Evolutionary conservation across 2,113 vertebrate genomes (phyloP).

Genomic region (Orthonyx spaldingii): DNA sequence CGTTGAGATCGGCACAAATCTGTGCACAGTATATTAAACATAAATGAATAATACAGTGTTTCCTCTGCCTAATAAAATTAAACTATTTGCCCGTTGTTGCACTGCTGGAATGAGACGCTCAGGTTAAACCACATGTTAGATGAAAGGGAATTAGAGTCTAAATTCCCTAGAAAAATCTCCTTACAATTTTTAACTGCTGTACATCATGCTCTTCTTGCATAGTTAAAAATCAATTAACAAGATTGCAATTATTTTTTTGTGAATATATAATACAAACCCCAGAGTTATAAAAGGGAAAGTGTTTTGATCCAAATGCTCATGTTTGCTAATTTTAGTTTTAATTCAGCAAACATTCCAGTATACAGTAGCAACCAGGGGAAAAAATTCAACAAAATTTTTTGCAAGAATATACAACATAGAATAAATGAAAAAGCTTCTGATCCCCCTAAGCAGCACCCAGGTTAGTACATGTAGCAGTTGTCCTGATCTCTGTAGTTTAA

Average conservation of each 20-base stretch:
- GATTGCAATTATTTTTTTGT: not conserved
- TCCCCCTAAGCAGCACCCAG: not conserved
- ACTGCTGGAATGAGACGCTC: not conserved
- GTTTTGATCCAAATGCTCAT: not conserved
- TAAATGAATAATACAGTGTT: not conserved
- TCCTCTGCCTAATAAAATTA: not conserved
- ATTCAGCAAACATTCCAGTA: not conserved
- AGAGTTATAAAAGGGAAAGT: not conserved
- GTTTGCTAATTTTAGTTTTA: constrained; percentile 13
- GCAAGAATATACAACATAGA: constrained; percentile 13
- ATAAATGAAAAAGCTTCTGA: constrained; percentile 2
- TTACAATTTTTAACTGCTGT: not conserved
- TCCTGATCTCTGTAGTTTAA: constrained; percentile 65
- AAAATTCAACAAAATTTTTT: not conserved
- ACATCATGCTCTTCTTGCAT: not conserved
- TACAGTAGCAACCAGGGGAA: not conserved
- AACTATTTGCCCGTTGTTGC: not conserved
- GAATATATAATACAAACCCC: not conserved
- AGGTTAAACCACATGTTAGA: not conserved
- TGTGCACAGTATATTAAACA: not conserved
- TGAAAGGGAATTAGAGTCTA: not conserved
- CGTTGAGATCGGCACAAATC: not conserved
- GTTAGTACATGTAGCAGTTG: constrained; percentile 65
- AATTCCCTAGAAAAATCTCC: not conserved
- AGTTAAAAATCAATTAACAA: constrained; percentile 24